Evolutionary conservation across 2,888 invertebrate species (phyloP), one percentile per base, ranked within the genome.

Genomic region (Amphipoea lucens): DNA sequence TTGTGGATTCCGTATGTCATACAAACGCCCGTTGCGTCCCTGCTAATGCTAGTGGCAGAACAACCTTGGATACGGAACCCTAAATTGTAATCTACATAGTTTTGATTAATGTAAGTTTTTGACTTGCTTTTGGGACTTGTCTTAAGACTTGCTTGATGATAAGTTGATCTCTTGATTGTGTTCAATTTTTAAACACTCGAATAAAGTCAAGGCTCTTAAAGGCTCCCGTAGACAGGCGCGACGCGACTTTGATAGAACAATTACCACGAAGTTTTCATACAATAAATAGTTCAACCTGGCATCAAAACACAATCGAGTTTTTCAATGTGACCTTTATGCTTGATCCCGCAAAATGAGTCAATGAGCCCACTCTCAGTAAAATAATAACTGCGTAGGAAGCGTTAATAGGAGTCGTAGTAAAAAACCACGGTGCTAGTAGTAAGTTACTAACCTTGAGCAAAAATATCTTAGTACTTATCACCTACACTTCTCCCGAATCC

Each of bases 1-100:
- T 88, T 84, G 86, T 81, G 88, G 87, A 88, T 89, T 86, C 82
- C 73, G 87, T 85, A 85, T 77, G 90, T 90, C 90, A 90, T 86
- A 82, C 71, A 76, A 86, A 87, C 83, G 66, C 78, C 76, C 77
- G 86, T 76, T 78, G 77, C 82, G 78, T 81, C 78, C 74, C 67
- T 82, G 63, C 81, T 85, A 84, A 88, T 84, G 81, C 74, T 81
- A 72, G 72, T 54, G 84, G 78, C 70, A 85, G 78, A 84, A 76
- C 63, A 82, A 87, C 85, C 82, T 82, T 73, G 66, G 72, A 79
- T 75, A 68, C 14, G 68, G 70, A 63, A 87, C 81, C 74, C 68
- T 77, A 76, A 82, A 85, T 82, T 81, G 80, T 77, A 84, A 87
- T 80, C 72, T 72, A 82, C 69, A 70, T 80, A 68, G 81, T 77